Conservation (phyloP, 2,888 invertebrate genomes). For the Thera obeliscata region DNA sequence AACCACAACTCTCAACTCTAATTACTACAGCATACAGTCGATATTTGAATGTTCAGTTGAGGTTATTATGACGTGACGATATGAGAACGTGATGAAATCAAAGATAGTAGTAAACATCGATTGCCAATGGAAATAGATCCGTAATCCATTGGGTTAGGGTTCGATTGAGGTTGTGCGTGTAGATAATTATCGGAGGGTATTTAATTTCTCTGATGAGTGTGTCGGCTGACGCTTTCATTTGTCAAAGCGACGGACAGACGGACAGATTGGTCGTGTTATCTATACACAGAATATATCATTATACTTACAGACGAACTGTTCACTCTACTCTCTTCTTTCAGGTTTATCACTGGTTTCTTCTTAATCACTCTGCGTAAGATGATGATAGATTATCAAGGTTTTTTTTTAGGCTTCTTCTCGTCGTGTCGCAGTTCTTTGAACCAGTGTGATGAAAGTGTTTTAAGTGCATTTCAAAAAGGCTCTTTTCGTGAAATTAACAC, state of each 20-base stretch:
- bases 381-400: no score
- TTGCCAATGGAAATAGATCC: conserved; percentile 48
- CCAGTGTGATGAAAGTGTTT: no score
- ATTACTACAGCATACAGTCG: neutral
- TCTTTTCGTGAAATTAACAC: no score
- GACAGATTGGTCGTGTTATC: conserved; percentile 55
- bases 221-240: conserved; percentile 59
- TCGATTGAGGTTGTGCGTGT: conserved; percentile 45
- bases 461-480: no score
- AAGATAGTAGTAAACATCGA: conserved; percentile 40
- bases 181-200: conserved; percentile 63
- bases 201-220: conserved; percentile 50
- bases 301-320: neutral
- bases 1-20: conserved; percentile 26
- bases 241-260: conserved; percentile 52
- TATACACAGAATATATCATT: conserved; percentile 15
- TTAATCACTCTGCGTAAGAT: neutral
- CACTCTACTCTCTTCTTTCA: neutral
- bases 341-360: neutral
- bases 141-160: conserved; percentile 43
- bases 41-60: neutral
- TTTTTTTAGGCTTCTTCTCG: no score
- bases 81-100: conserved; percentile 38
- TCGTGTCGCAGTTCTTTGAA: no score
- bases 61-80: conserved; percentile 33